A percentile compares a stretch with the other conserved stretches of the same genome.
These are phyloP conservation scores for Cyprinodon brontotheroides DNA, from an alignment of 2,113 vertebrate species.

Conservation along the genomic window DNA sequence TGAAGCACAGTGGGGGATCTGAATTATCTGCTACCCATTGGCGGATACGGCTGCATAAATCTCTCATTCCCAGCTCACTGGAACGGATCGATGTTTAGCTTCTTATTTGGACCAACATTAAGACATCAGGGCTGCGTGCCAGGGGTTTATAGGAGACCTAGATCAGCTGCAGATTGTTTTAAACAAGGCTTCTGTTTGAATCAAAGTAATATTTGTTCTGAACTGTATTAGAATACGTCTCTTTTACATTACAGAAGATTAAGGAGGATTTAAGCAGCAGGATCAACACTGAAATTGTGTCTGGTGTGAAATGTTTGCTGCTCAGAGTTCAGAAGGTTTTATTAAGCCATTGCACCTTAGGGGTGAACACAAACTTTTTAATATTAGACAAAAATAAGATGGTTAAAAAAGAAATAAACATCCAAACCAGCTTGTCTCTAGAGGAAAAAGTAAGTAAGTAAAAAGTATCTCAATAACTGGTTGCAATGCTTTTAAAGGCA, in stretches of 20 bases:
- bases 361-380: too few relatives aligned
- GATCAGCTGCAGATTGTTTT: constrained; percentile 7
- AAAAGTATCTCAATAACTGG: too few relatives aligned
- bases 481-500: not conserved
- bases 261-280: not conserved
- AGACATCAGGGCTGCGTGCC: constrained; percentile 49
- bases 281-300: not conserved
- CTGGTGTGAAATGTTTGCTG: not conserved
- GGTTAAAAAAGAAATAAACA: not conserved
- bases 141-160: constrained; percentile 51
- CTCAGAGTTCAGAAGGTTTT: not conserved
- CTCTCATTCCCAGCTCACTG: not conserved
- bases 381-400: not conserved
- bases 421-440: not conserved
- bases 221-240: too few relatives aligned
- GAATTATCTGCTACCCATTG: not conserved
- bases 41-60: not conserved
- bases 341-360: not conserved
- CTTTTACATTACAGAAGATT: not conserved
- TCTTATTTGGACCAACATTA: constrained; percentile 35
- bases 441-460: too few relatives aligned
- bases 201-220: not conserved
- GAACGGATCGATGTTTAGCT: constrained; percentile 31
- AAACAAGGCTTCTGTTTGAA: not conserved
- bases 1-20: not conserved